Evolutionary conservation across 2,797 vertebrate genomes (phyloP).

Genomic region (Brachymystax lenok): DNA sequence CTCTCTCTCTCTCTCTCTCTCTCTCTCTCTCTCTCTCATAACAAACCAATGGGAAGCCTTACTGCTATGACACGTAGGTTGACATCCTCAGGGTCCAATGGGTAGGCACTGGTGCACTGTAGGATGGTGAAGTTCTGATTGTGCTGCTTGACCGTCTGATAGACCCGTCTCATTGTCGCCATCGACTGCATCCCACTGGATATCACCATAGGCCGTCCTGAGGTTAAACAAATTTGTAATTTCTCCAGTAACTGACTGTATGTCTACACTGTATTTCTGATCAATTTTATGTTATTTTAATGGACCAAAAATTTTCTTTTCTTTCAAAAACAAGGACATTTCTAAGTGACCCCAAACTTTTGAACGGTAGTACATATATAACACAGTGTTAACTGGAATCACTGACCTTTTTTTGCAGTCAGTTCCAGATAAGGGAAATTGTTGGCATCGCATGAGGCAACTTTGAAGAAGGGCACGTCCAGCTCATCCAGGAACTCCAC

Average conservation of each 20-base stretch:
- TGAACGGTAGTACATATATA: too few relatives aligned
- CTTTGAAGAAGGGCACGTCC: conserved; percentile 96
- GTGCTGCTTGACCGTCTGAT: conserved; percentile 87
- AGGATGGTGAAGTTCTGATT: conserved; percentile 93
- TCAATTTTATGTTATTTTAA: too few relatives aligned
- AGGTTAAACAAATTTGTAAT: neutral
- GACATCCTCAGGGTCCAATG: conserved; percentile 86
- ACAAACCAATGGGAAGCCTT: conserved; percentile 3
- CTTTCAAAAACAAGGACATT: too few relatives aligned
- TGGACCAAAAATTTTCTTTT: too few relatives aligned
- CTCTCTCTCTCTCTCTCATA: too few relatives aligned
- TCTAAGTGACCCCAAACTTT: too few relatives aligned
- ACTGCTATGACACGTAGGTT: conserved; percentile 89
- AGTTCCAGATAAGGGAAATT: conserved; percentile 94
- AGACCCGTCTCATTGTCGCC: conserved; percentile 91
- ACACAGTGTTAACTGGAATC: neutral
- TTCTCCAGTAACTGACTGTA: too few relatives aligned
- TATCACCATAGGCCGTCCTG: conserved; percentile 96
- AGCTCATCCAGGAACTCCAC: conserved; percentile 94
- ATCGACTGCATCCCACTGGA: conserved; percentile 98
- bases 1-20: too few relatives aligned
- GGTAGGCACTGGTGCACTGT: conserved; percentile 96
- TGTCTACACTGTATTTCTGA: too few relatives aligned
- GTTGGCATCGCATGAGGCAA: conserved; percentile 95
- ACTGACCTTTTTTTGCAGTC: conserved; percentile 90